These are phyloP conservation scores for Nothobranchius kuhntae DNA, from an alignment of 2,113 vertebrate genomes.

Conservation along the genomic window DNA sequence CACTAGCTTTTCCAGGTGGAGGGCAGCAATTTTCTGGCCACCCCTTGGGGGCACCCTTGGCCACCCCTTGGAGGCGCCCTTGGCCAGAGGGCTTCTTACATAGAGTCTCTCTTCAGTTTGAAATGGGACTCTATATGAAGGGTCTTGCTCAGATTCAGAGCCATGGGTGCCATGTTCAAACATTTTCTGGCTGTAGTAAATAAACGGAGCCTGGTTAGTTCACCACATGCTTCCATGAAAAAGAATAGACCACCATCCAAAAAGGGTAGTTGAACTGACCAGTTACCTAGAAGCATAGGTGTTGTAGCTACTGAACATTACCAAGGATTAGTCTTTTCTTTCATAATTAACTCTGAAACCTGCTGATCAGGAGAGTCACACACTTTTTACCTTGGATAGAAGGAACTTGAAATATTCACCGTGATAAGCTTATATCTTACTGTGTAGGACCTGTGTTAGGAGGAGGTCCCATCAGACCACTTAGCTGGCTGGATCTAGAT, in stretches of 20 bases:
- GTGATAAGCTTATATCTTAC: not conserved
- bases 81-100: not conserved
- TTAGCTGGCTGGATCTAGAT: not conserved
- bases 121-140: not conserved
- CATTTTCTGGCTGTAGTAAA: not conserved
- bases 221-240: too few relatives aligned
- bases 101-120: not conserved
- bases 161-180: conserved; percentile 20
- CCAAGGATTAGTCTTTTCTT: too few relatives aligned
- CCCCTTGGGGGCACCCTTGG: too few relatives aligned
- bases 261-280: too few relatives aligned
- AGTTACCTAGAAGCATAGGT: too few relatives aligned
- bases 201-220: not conserved
- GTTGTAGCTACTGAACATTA: too few relatives aligned
- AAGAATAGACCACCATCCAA: too few relatives aligned
- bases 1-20: too few relatives aligned
- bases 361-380: too few relatives aligned
- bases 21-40: too few relatives aligned
- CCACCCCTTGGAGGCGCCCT: too few relatives aligned
- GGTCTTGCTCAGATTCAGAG: conserved; percentile 1
- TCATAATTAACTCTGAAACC: too few relatives aligned
- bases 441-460: not conserved
- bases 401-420: not conserved
- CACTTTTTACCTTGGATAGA: not conserved
- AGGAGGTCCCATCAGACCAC: not conserved